Percentiles rank a stretch among this genome's conserved stretches.
Conservation (phyloP, 2,113 vertebrate species). For the Tringa solitaria region DNA sequence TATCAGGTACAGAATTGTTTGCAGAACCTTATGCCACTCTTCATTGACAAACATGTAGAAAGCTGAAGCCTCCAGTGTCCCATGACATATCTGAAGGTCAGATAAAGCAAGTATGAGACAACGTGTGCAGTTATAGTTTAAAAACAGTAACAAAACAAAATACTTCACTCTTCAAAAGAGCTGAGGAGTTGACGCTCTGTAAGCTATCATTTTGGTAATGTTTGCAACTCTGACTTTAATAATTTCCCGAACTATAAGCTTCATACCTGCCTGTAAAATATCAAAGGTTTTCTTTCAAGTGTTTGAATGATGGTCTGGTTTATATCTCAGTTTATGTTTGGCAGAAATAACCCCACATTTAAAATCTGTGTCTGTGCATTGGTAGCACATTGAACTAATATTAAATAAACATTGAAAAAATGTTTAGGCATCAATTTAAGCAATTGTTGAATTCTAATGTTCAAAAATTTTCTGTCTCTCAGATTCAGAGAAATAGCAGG, state of each 20-base stretch:
- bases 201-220: not conserved
- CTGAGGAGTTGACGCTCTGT: not conserved
- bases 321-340: not conserved
- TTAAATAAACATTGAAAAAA: not conserved
- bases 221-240: not conserved
- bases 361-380: not conserved
- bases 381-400: not conserved
- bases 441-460: not conserved
- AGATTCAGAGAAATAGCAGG: constrained; percentile 95
- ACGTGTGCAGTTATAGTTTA: not conserved
- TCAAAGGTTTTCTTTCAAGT: not conserved
- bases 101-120: not conserved
- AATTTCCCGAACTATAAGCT: not conserved
- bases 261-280: not conserved
- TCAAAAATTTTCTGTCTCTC: not conserved
- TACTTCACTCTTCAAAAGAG: not conserved
- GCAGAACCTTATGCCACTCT: not conserved
- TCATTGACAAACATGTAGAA: not conserved
- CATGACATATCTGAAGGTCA: not conserved
- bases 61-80: not conserved
- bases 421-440: not conserved
- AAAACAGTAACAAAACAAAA: not conserved
- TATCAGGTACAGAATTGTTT: constrained; percentile 39
- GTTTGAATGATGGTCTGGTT: not conserved
- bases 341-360: not conserved